Conservation (phyloP, 2,888 invertebrate genomes). For the Thymelicus sylvestris region DNA sequence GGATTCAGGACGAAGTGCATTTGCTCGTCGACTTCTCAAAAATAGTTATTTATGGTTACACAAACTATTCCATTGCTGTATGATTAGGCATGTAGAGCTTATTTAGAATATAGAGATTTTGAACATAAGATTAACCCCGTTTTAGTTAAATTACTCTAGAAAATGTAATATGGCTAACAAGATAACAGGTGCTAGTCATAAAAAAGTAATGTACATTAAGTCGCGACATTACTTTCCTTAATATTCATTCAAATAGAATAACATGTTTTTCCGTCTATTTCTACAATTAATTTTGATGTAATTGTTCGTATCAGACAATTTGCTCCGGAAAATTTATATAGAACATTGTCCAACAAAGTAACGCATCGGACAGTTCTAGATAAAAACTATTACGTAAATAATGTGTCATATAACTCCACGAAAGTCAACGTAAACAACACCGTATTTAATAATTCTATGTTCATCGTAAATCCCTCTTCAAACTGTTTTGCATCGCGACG, state of each 20-base stretch:
- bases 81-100: not conserved
- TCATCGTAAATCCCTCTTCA: constrained; percentile 24
- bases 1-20: constrained; percentile 26
- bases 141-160: too few relatives aligned
- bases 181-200: too few relatives aligned
- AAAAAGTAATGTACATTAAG: too few relatives aligned
- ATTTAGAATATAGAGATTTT: not conserved
- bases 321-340: too few relatives aligned
- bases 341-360: too few relatives aligned
- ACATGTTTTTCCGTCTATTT: too few relatives aligned
- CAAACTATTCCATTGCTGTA: not conserved
- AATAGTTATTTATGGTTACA: constrained; percentile 7
- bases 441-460: constrained; percentile 22
- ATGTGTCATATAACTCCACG: not conserved
- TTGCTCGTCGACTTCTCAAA: constrained; percentile 20
- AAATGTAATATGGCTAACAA: too few relatives aligned
- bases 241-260: too few relatives aligned
- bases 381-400: not conserved
- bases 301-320: too few relatives aligned
- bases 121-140: too few relatives aligned
- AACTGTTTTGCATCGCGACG: constrained; percentile 34
- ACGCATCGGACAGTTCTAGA: not conserved
- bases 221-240: too few relatives aligned
- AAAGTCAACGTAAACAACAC: constrained; percentile 17
- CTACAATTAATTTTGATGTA: too few relatives aligned